These are phyloP conservation scores for Tragelaphus oryx DNA, from an alignment of 2,797 vertebrate genomes.

Conservation along the genomic window DNA sequence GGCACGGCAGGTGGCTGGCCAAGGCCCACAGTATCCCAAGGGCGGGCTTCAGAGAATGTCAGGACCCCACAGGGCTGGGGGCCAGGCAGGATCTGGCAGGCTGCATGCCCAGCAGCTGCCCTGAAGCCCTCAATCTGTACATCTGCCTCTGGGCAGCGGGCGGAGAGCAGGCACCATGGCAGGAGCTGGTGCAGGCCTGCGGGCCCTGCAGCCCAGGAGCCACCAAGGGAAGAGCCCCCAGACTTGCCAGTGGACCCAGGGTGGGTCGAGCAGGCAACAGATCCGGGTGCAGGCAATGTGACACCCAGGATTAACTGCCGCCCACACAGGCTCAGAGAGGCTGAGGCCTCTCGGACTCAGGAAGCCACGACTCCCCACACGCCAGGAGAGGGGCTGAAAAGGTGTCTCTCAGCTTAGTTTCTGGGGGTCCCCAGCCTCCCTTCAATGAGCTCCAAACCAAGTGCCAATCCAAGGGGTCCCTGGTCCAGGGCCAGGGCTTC, in stretches of 20 bases:
- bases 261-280: not conserved
- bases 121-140: not conserved
- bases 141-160: fast-evolving
- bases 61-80: not conserved
- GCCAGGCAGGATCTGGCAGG: not conserved
- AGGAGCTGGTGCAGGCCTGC: not conserved
- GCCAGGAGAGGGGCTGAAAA: not conserved
- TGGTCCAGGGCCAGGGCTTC: not conserved
- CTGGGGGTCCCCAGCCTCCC: not conserved
- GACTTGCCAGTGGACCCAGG: not conserved
- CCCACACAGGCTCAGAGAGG: not conserved
- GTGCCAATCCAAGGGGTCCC: not conserved
- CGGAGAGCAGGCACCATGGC: fast-evolving
- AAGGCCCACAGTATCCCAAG: not conserved
- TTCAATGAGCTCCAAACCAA: not conserved
- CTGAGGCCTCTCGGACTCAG: not conserved
- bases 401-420: not conserved
- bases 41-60: not conserved
- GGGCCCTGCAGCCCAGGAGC: not conserved
- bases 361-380: not conserved
- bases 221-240: not conserved
- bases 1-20: not conserved
- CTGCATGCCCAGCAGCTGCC: not conserved
- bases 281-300: fast-evolving
- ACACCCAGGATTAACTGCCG: not conserved